These are phyloP conservation scores for Sylvia atricapilla DNA, from an alignment of 2,113 vertebrate species.

Conservation along the genomic window DNA sequence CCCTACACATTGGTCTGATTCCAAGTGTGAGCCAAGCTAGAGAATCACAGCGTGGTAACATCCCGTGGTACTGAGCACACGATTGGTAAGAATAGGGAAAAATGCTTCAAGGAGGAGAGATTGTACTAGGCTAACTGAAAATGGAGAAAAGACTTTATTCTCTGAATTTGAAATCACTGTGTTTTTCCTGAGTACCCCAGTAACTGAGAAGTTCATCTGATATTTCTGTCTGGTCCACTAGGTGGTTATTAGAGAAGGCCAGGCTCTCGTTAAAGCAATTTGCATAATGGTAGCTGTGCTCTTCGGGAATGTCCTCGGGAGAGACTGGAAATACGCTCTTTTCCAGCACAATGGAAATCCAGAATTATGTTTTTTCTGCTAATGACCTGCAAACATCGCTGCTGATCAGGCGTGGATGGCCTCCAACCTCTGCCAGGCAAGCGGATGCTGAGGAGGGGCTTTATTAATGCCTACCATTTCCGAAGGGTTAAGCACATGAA, in stretches of 20 bases:
- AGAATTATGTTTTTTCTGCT: slow-evolving; percentile 12
- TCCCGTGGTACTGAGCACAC: fast-evolving
- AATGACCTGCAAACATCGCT: not conserved
- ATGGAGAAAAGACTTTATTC: not conserved
- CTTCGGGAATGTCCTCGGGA: slow-evolving; percentile 48
- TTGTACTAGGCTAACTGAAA: not conserved
- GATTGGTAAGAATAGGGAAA: not conserved
- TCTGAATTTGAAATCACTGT: not conserved
- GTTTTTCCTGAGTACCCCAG: not conserved
- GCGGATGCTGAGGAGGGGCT: slow-evolving; percentile 38
- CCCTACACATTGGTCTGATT: not conserved
- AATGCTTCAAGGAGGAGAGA: not conserved
- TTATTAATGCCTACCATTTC: slow-evolving; percentile 57
- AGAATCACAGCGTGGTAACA: not conserved
- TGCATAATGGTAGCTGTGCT: slow-evolving; percentile 63
- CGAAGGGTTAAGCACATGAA: slow-evolving; percentile 38
- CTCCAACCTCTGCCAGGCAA: slow-evolving; percentile 40
- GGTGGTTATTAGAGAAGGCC: slow-evolving; percentile 52
- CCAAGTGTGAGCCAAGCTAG: not conserved
- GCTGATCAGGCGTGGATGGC: not conserved
- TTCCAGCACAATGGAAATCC: slow-evolving; percentile 16
- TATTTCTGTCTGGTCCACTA: slow-evolving; percentile 26
- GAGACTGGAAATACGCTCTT: slow-evolving; percentile 25
- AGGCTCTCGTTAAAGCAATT: slow-evolving; percentile 68
- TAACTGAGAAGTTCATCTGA: slow-evolving; percentile 19